Evolutionary conservation across 2,888 invertebrate genomes (phyloP), one percentile per base, ranked within the genome.

Genomic region (Aquatica leii): DNA sequence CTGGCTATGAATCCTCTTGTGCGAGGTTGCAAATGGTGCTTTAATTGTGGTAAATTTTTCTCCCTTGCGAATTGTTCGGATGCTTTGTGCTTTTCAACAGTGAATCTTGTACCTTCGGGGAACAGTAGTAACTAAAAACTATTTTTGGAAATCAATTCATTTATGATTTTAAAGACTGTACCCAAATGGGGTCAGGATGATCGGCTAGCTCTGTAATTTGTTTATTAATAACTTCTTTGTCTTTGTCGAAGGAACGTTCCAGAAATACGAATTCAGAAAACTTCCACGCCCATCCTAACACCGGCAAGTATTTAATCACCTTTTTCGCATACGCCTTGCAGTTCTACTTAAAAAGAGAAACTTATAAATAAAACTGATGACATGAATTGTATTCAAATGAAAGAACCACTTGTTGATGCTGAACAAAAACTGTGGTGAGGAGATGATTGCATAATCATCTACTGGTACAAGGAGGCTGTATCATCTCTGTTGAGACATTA

Each of bases 231-330:
- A 89, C 90, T 76, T 90, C 88, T 79, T 89, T 92, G 81, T 98
- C 98, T 81, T 95, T 93, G 57, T 95, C 93, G 86, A 91, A 97
- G 69, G 92, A 92, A 72, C 97, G 87, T 80, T 96, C 95, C 61
- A 98, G 86, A 83, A 97, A 97, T 66, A 97, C 94, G 82, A 93
- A 93, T 80, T 97, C 97, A 0, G 94, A 93, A 80, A 96, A 94
- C 83, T 94, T 94, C 96, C 97, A 98, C 74, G 93, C 91, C 97
- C 97, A 98, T 34, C 97, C 97, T 72, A 97, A 88, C 8, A 95
- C 90, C 20, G 98, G 98, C 69, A 97, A 86, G 80, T 93, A 96
- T 73, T 92, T 90, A 68, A 97, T 90, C 11, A 91, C 91, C 82
- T 95, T 94, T 83, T 98, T 98, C 0, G 95, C 95, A 80, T 95